phyloP scores from a whole-genome alignment of 2,888 invertebrate genomes.

The Volucella inflata region DNA sequence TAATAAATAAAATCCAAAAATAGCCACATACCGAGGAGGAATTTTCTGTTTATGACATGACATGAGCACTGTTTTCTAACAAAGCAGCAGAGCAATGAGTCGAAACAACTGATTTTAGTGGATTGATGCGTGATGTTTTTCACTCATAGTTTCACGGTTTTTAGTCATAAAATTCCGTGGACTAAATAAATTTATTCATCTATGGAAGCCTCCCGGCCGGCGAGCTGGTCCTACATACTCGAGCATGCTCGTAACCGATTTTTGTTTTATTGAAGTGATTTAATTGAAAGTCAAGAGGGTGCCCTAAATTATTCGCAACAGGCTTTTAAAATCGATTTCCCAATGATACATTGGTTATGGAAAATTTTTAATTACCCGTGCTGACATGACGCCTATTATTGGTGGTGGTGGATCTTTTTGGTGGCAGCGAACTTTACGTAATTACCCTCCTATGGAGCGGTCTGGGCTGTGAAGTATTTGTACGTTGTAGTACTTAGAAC shows the following conservation, averaged over 20 bases:
- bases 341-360: not conserved
- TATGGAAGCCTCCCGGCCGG: no score
- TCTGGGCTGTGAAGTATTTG: no score
- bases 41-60: no score
- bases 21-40: no score
- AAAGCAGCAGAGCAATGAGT: constrained; percentile 21
- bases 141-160: constrained; percentile 34
- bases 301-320: constrained; percentile 54
- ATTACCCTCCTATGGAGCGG: no score
- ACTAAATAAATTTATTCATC: not conserved
- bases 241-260: not conserved
- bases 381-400: constrained; percentile 61
- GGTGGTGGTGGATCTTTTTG: not conserved
- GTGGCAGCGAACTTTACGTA: not conserved
- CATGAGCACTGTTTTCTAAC: not conserved
- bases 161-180: constrained; percentile 17
- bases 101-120: constrained; percentile 22
- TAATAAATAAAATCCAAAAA: no score
- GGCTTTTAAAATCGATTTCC: constrained; percentile 27
- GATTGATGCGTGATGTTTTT: constrained; percentile 18
- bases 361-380: constrained; percentile 63
- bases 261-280: constrained; percentile 52
- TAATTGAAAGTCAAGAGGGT: constrained; percentile 70
- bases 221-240: not conserved
- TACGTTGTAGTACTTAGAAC: no score